Base-by-base conservation (phyloP, 2,113 vertebrate species). In the Sinocyclocheilus grahami region DNA sequence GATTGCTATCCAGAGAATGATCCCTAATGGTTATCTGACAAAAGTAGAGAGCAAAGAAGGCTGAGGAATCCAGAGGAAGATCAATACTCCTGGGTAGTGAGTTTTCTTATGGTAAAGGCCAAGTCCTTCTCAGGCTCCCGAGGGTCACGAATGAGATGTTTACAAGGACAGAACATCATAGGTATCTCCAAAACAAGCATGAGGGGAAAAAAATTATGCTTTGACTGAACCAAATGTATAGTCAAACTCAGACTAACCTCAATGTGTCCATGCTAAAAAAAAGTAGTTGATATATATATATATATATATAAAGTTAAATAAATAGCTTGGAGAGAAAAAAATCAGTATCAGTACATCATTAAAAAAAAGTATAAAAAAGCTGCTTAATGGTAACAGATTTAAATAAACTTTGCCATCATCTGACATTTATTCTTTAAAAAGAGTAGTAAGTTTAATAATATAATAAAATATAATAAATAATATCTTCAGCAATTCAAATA, bases 11-110 rank as follows among this genome's bases (percentile, higher is more conserved):
- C 72, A 86, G 53, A 84, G 55, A 78, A 33, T 10, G 30, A 74
- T 84, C 30, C 78, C 83, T 48, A 84, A 87, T 62, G 86, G 80
- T 76, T 85, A 83, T 78, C 69, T 51, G 58, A 80, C 86, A 79
- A 77, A 84, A 86, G 63, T 33, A 4, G 53, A 72, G 39, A 75
- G 65, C 42, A 37, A 58, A 55, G 24, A 81, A 63, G 63, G 80
- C n/a, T 42, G 62, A 84, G 77, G 71, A 78, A 30, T 65, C 48
- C 55, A 78, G 62, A 51, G 77, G 24, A 75, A 63, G 78, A 90
- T 87, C 80, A 27, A 89, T 87, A 87, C 3, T 74, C 20, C 11
- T 46, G 65, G n/a, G 79, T 46, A 51, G 76, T 37, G 76, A 84
- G 67, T 78, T 84, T 76, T 83, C 42, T 46, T n/a, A 53, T 65